Base-by-base conservation (phyloP, 2,113 vertebrate genomes). In the Crotophaga sulcirostris region DNA sequence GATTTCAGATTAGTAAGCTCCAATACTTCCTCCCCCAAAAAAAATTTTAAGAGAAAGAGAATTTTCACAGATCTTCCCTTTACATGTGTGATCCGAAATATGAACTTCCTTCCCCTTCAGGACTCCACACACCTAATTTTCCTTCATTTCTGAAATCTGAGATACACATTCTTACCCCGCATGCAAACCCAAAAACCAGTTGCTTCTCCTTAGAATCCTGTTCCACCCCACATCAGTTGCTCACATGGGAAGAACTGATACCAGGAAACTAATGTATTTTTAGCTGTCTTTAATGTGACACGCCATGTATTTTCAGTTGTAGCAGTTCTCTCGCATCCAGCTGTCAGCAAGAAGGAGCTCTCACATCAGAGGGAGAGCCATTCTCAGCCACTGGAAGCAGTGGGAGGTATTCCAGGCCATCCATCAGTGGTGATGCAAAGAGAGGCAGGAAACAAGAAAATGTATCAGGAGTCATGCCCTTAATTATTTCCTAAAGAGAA, bases 381-480 rank as follows among this genome's bases (percentile, higher is more conserved):
- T 6, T 9, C 42, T 15, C 29, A 33, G 36, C 7, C 26, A 23
- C 20, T 1, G 4, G 49, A 73, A 89, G 26, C 45, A 47, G 44
- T 18, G 9, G 16, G 56, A 91, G 20, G 6, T 67, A 28, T 23
- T 17, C 7, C 40, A 56, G 62, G 12, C 34, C 55, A 14, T 58
- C 9, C 16, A 16, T 7, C 2, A 0, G 17, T 5, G 49, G 13
- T 25, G 21, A 73, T 16, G n/a, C 26, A 73, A 56, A 20, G 16
- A 87, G 51, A 72, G 45, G 13, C 13, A 81, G 16, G 23, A 66
- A 80, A 52, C 13, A 60, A 64, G 54, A 56, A 64, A 69, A 81
- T 0, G 0, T 34, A 17, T 69, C 9, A 66, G 28, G 9, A 67
- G 3, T 59, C 7, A 38, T 31, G 7, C 3, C 44, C 19, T 49